Conservation (phyloP, 2,113 vertebrate species). For the Seriola dumerili region DNA sequence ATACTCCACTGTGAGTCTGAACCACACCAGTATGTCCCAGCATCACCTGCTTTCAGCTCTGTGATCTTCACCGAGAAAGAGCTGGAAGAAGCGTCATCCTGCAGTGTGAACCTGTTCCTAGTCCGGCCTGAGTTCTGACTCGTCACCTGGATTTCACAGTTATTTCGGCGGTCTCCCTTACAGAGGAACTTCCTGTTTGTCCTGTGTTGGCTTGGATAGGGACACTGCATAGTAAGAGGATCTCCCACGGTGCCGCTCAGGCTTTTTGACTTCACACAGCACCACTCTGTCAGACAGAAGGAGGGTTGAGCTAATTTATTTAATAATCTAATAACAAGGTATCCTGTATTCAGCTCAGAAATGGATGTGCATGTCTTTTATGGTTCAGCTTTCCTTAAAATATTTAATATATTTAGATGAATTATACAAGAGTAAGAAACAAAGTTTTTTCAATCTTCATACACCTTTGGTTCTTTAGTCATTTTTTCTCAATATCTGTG, state of each 20-base stretch:
- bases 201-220: conserved; percentile 24
- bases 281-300: conserved; percentile 52
- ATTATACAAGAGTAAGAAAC: background rate
- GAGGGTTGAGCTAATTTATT: background rate
- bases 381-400: background rate
- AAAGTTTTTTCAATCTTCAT: no score
- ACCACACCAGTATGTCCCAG: conserved; percentile 67
- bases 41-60: conserved; percentile 42
- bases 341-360: background rate
- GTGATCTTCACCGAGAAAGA: conserved; percentile 36
- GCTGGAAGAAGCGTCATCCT: background rate
- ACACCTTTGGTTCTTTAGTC: background rate
- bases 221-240: conserved; percentile 32
- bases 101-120: conserved; percentile 34
- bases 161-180: conserved; percentile 38
- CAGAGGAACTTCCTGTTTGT: conserved; percentile 65
- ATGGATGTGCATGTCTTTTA: background rate
- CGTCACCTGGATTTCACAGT: conserved; percentile 5
- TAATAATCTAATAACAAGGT: background rate
- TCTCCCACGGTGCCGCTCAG: conserved; percentile 24
- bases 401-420: background rate
- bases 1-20: conserved; percentile 44
- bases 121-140: background rate
- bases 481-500: background rate
- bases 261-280: conserved; percentile 28